Conservation (phyloP, 2,113 vertebrate genomes). For the Osmerus eperlanus region DNA sequence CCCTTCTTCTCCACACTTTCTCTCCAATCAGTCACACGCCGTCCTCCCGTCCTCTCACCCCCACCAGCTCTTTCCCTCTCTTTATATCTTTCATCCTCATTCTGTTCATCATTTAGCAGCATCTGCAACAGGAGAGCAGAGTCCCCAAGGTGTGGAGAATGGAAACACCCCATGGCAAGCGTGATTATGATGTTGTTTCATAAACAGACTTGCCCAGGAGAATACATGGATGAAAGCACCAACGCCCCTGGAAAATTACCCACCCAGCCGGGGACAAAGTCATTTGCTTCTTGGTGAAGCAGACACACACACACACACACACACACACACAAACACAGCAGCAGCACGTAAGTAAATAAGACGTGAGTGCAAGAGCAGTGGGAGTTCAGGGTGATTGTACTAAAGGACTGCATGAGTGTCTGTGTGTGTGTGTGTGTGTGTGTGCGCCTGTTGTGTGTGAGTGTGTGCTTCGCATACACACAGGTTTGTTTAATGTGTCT, state of each 20-base stretch:
- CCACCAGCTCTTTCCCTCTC: neutral
- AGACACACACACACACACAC: neutral
- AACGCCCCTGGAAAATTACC: slow-evolving; percentile 50
- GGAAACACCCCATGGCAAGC: slow-evolving; percentile 36
- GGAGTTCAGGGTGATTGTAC: neutral
- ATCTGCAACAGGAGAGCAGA: slow-evolving; percentile 38
- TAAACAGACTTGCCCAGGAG: slow-evolving; percentile 36
- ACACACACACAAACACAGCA: neutral
- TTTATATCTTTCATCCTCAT: neutral
- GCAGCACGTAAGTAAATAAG: neutral
- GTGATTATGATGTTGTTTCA: slow-evolving; percentile 59
- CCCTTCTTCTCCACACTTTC: neutral
- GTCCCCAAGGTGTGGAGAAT: slow-evolving; percentile 35
- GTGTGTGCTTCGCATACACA: no score
- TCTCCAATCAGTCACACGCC: slow-evolving; percentile 6
- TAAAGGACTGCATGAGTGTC: neutral
- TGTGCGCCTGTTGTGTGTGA: neutral
- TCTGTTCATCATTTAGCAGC: slow-evolving; percentile 15
- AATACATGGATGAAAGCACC: slow-evolving; percentile 51
- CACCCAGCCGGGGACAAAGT: slow-evolving; percentile 35
- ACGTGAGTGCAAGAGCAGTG: slow-evolving; percentile 12
- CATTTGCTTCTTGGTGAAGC: slow-evolving; percentile 39
- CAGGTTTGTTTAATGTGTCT: no score
- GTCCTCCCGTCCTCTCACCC: slow-evolving; percentile 29
- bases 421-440: slow-evolving; percentile 3